A percentile compares a stretch with the other conserved stretches of the same genome.
Evolutionary conservation across 2,797 vertebrate species (phyloP).

Genomic region (Harpagifer antarcticus): DNA sequence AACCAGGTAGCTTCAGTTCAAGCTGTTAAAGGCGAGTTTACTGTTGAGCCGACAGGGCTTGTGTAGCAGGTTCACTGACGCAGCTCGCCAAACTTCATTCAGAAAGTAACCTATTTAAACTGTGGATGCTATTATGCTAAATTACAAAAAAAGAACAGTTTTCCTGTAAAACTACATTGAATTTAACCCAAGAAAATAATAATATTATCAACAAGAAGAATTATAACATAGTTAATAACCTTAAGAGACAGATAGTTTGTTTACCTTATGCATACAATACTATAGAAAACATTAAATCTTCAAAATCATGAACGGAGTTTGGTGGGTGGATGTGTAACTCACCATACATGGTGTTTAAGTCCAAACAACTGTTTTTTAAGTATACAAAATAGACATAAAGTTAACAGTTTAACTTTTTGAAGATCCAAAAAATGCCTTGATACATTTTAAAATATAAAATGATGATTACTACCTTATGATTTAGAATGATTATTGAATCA

Average conservation of each 20-base stretch:
- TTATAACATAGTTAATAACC: background rate
- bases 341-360: background rate
- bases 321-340: background rate
- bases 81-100: background rate
- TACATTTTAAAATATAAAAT: background rate
- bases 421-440: background rate
- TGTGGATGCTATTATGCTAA: too few species aligned
- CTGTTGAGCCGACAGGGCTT: constrained; percentile 37
- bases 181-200: background rate
- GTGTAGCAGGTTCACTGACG: background rate
- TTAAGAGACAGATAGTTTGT: background rate
- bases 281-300: background rate
- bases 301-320: background rate
- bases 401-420: background rate
- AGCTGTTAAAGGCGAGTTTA: constrained; percentile 64
- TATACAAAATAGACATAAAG: background rate
- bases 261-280: background rate
- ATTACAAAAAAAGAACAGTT: background rate
- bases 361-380: background rate
- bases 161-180: background rate
- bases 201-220: background rate
- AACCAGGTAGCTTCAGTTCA: constrained; percentile 45
- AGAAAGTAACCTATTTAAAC: background rate
- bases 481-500: too few species aligned
- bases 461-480: too few species aligned